Conservation (phyloP, 30 jellyfish, hydroid and myxozoan genomes). For the Hydra vulgaris region DNA sequence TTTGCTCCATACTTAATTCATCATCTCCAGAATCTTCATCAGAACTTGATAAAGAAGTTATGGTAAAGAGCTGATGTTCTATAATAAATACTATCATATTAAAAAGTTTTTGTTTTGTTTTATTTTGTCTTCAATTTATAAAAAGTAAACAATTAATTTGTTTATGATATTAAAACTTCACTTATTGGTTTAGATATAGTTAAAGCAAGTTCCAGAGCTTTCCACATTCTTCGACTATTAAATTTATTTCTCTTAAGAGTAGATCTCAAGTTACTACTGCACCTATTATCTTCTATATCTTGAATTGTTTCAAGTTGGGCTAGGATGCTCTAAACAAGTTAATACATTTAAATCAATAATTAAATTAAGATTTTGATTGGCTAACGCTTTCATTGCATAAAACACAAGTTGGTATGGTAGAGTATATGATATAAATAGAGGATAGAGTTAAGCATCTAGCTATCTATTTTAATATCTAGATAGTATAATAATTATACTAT, state of each 20-base stretch:
- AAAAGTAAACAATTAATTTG: too few relatives aligned
- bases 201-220: constrained; percentile 56
- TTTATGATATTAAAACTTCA: neutral
- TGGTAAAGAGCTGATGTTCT: neutral
- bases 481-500: too few relatives aligned
- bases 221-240: constrained; percentile 46
- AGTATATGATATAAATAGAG: too few relatives aligned
- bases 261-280: neutral
- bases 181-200: constrained; percentile 35
- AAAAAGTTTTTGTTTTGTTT: neutral
- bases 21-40: constrained; percentile 8
- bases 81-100: neutral
- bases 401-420: too few relatives aligned
- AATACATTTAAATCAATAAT: too few relatives aligned
- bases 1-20: neutral
- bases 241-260: constrained; percentile 2
- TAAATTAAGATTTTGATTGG: too few relatives aligned
- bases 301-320: neutral
- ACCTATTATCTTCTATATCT: neutral
- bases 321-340: neutral
- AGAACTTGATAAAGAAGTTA: neutral
- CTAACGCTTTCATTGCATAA: too few relatives aligned
- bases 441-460: too few relatives aligned
- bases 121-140: too few relatives aligned
- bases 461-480: too few relatives aligned